These are phyloP conservation scores for Spodoptera litura DNA, from an alignment of 1,140 invertebrate genomes.

Conservation along the genomic window DNA sequence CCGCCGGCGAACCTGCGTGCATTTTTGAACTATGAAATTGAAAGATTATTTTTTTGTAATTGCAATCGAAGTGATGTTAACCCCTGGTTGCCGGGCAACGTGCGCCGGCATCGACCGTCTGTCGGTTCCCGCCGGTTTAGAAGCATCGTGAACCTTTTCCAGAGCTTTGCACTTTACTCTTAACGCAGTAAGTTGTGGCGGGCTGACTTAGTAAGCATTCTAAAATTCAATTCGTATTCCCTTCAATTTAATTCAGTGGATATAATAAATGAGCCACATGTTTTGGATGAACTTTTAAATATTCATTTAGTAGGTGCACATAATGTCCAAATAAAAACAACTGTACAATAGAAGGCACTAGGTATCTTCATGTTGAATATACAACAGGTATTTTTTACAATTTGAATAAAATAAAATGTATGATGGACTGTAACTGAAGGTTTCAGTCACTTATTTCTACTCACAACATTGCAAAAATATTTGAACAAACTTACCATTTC, in stretches of 20 bases:
- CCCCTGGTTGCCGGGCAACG: conserved; percentile 66
- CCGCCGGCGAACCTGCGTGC: conserved; percentile 16
- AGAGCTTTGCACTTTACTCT: conserved; percentile 61
- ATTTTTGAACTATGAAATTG: conserved; percentile 7
- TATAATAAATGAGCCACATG: conserved; percentile 1
- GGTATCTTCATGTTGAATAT: no score
- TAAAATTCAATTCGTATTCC: background rate
- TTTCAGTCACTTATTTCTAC: no score
- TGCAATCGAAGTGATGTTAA: background rate
- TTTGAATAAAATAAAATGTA: no score
- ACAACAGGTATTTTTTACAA: no score
- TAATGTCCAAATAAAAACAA: no score
- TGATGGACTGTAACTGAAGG: no score
- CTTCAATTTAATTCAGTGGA: background rate
- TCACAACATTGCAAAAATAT: background rate
- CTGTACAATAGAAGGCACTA: no score
- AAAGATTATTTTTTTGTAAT: background rate
- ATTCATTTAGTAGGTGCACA: no score
- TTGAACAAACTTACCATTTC: conserved; percentile 79
- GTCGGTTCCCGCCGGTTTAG: conserved; percentile 21
- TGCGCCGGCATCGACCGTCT: conserved; percentile 53
- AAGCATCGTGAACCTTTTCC: conserved; percentile 51
- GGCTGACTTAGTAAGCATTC: background rate
- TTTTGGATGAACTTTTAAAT: background rate
- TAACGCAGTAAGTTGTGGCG: no score